These are phyloP conservation scores for Leucozona laternaria DNA, from an alignment of 2,888 invertebrate species.

Conservation along the genomic window DNA sequence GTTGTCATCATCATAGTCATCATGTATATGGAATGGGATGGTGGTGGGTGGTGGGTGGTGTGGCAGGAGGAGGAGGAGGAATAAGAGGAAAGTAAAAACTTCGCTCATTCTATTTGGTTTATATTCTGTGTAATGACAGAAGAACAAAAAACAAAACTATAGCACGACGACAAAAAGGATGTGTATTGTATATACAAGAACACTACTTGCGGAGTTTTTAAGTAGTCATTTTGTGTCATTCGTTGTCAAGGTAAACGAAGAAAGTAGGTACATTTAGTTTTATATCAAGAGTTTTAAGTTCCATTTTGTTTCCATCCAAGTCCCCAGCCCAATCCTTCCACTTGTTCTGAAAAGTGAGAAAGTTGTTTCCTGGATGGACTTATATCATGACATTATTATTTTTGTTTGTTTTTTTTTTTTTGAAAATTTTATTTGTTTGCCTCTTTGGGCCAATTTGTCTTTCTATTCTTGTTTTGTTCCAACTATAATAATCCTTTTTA, in stretches of 20 bases:
- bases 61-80: too few relatives aligned
- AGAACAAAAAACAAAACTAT: conserved; percentile 21
- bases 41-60: too few relatives aligned
- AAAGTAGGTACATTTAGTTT: conserved; percentile 48
- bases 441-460: conserved; percentile 57
- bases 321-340: not conserved
- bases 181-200: not conserved
- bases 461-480: conserved; percentile 31
- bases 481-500: conserved; percentile 29
- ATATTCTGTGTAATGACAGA: conserved; percentile 60
- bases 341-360: conserved; percentile 12
- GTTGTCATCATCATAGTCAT: conserved; percentile 56
- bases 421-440: conserved; percentile 48
- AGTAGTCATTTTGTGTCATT: conserved; percentile 60
- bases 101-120: conserved; percentile 61
- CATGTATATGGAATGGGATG: not conserved
- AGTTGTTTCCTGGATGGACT: conserved; percentile 22
- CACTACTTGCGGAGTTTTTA: conserved; percentile 48
- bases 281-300: conserved; percentile 54
- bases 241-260: conserved; percentile 65
- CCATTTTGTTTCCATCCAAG: conserved; percentile 16
- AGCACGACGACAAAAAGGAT: conserved; percentile 22
- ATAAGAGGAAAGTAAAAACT: conserved; percentile 38
- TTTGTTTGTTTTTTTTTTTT: conserved; percentile 10
- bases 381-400: conserved; percentile 20